Percentiles rank a stretch among this genome's conserved stretches.
Conservation (phyloP, 2,888 invertebrate genomes). For the Anoplius nigerrimus region DNA sequence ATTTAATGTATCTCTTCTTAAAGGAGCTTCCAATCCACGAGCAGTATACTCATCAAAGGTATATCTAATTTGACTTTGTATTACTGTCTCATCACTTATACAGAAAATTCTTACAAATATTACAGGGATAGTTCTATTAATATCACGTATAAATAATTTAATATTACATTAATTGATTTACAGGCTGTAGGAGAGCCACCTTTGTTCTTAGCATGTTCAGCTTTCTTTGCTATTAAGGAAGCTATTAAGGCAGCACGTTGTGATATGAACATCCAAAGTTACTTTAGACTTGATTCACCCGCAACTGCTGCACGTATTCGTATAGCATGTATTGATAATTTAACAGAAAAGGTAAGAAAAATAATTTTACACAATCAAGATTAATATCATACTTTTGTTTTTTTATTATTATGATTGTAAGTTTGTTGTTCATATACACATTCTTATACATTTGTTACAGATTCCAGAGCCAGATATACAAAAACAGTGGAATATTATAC, state of each 20-base stretch:
- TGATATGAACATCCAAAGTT: slow-evolving; percentile 80
- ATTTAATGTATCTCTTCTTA: slow-evolving; percentile 94
- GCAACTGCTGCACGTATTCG: slow-evolving; percentile 93
- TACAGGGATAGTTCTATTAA: background rate
- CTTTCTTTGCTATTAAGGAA: slow-evolving; percentile 92
- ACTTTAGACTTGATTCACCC: slow-evolving; percentile 86
- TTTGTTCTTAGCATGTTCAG: slow-evolving; percentile 90
- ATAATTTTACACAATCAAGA: background rate
- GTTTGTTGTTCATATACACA: slow-evolving; percentile 14
- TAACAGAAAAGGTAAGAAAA: slow-evolving; percentile 83
- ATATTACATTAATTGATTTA: slow-evolving; percentile 52
- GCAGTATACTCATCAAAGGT: slow-evolving; percentile 98
- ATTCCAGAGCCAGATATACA: slow-evolving; percentile 54
- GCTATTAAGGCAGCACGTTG: slow-evolving; percentile 88
- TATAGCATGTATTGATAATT: slow-evolving; percentile 91
- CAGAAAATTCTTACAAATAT: background rate
- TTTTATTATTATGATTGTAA: slow-evolving; percentile 4
- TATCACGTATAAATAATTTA: background rate
- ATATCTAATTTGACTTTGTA: slow-evolving; percentile 26
- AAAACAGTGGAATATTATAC: slow-evolving; percentile 61
- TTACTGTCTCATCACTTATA: background rate
- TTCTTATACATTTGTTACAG: slow-evolving; percentile 35
- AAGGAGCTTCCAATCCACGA: slow-evolving; percentile 91
- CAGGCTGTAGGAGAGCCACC: slow-evolving; percentile 98
- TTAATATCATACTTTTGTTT: background rate